Evolutionary conservation across 1,140 invertebrate species (phyloP).

Genomic region (Chelonus insularis): DNA sequence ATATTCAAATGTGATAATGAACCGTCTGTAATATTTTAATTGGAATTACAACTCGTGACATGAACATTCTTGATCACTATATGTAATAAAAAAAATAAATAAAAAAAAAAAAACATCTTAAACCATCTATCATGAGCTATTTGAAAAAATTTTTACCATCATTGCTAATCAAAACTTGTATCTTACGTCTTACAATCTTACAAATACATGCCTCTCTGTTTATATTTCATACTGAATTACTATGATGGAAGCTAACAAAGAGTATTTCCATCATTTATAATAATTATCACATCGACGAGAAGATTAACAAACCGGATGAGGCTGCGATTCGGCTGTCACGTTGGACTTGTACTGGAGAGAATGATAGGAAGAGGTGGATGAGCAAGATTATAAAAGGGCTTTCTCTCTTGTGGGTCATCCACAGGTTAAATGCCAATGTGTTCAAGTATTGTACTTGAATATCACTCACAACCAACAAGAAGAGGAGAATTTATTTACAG

Average conservation of each 20-base stretch:
- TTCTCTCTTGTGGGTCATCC: not conserved
- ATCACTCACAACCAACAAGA: too few species aligned
- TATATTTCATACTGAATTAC: too few species aligned
- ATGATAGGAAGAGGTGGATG: not conserved
- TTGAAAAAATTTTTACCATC: not conserved
- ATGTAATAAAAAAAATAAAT: too few species aligned
- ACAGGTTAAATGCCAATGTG: slow-evolving; percentile 2
- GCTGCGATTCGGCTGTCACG: not conserved
- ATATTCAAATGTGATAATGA: slow-evolving; percentile 2
- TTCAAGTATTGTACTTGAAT: not conserved
- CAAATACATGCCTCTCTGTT: too few species aligned
- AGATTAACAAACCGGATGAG: not conserved
- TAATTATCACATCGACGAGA: slow-evolving; percentile 1
- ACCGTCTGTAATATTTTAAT: slow-evolving; percentile 4
- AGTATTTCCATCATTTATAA: not conserved
- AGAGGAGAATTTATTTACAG: too few species aligned
- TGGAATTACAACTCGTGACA: slow-evolving; percentile 4
- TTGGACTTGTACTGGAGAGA: not conserved
- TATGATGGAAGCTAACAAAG: too few species aligned
- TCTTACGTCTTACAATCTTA: too few species aligned
- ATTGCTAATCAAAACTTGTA: not conserved
- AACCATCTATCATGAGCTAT: not conserved
- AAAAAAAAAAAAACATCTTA: not conserved
- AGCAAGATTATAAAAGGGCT: not conserved
- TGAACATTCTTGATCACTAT: not conserved